Base-by-base conservation (phyloP, 2,888 invertebrate genomes). In the Cephus pygmeus region DNA sequence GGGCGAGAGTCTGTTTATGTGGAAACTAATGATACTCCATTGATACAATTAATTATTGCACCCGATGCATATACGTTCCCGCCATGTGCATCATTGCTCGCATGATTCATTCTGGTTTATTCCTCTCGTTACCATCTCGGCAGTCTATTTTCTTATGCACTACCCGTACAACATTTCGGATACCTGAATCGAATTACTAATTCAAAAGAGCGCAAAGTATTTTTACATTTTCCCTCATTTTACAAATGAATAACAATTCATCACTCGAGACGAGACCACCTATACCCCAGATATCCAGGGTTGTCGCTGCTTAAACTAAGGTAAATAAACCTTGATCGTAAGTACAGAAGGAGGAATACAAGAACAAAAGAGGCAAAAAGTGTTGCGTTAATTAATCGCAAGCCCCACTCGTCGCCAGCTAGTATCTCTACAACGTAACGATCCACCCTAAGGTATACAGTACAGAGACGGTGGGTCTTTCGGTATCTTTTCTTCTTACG, bases 81-180 rank as follows among this genome's bases (percentile, higher is more conserved):
- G 75, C 77, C 77, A 75, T 77, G 77, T 75, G 75, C 77, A 81
- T 40, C 80, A 71, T 76, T 77, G 79, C 76, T 77, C 78, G 77
- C 69, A 75, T 83, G 80, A 79, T 79, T 81, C 81, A 81, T 77
- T 79, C 80, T 82, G 82, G 83, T 81, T 83, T 84, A 81, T 82
- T 84, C 79, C 82, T 82, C 80, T 71, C 71, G 71, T 71, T 71
- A 71, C 30, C 71, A 12, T 34, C 71, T 23, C 31, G 33, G 12
- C 71, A 23, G 31, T 71, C 56, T 56, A 56, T 2, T 56, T 56
- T 56, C 56, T 56, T 56, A 56, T 56, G 56, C 56, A 15, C 23
- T 9, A 23, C 9, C 9, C 56, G 56, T 56, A 23, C 4, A 23
- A 6, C 56, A 56, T 56, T 56, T 56, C 23, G 56, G 56, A 56